phyloP scores from a whole-genome alignment of 2,797 vertebrate genomes.

The Spinibarbus caldwelli region DNA sequence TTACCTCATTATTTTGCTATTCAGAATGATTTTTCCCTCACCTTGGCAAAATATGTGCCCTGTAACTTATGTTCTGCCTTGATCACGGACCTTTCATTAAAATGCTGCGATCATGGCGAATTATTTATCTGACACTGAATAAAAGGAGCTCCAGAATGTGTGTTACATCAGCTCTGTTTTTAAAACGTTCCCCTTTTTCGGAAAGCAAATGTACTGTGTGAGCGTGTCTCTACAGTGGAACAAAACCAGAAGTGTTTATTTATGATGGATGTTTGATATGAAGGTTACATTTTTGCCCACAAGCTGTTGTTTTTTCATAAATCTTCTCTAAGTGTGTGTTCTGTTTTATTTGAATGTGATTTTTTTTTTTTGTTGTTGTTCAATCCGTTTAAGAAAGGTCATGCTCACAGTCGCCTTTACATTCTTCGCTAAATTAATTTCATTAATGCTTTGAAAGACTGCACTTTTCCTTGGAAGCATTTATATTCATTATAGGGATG shows the following conservation, averaged over 20 bases:
- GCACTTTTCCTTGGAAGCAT: constrained; percentile 14
- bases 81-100: constrained; percentile 85
- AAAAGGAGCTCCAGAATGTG: constrained; percentile 78
- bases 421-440: constrained; percentile 11
- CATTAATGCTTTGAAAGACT: neutral
- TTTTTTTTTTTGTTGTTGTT: neutral
- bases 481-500: neutral
- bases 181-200: constrained; percentile 22
- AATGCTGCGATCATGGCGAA: constrained; percentile 85
- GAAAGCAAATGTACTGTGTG: constrained; percentile 13
- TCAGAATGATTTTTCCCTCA: constrained; percentile 79
- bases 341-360: constrained; percentile 8
- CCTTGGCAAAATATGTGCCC: constrained; percentile 80
- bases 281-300: constrained; percentile 42
- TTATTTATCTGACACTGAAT: constrained; percentile 91
- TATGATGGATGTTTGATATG: constrained; percentile 43
- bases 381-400: neutral
- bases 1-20: constrained; percentile 96
- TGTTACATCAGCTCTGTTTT: constrained; percentile 53
- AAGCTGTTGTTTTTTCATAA: constrained; percentile 28
- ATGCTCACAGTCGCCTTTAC: constrained; percentile 29
- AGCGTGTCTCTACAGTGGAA: too few relatives aligned
- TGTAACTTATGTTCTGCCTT: constrained; percentile 79
- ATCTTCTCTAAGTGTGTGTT: constrained; percentile 16
- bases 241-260: constrained; percentile 48